Evolutionary conservation across 1,140 invertebrate species (phyloP).

Genomic region (Drosophila kepulauana): DNA sequence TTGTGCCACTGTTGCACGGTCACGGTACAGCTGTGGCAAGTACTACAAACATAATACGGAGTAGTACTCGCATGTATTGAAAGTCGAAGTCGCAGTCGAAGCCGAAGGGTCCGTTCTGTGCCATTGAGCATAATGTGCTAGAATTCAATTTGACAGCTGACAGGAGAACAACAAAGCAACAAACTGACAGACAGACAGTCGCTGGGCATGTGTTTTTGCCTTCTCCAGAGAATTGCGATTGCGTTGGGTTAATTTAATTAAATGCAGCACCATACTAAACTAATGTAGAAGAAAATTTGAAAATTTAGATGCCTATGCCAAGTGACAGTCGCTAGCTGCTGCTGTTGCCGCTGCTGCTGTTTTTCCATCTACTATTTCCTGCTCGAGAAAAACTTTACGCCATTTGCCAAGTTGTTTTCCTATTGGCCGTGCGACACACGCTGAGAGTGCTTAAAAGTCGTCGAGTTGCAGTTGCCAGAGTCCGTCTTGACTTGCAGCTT

Average conservation of each 20-base stretch:
- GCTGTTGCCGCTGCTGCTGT: not conserved
- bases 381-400: slow-evolving; percentile 32
- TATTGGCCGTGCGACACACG: slow-evolving; percentile 56
- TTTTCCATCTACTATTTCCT: slow-evolving; percentile 40
- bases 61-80: slow-evolving; percentile 8
- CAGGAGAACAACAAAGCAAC: slow-evolving; percentile 45
- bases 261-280: slow-evolving; percentile 15
- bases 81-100: not conserved
- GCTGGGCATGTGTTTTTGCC: slow-evolving; percentile 22
- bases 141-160: slow-evolving; percentile 67
- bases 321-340: slow-evolving; percentile 25
- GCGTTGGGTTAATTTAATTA: slow-evolving; percentile 44
- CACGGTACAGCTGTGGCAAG: not conserved
- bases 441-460: slow-evolving; percentile 45
- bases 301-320: slow-evolving; percentile 23
- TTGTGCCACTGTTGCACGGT: not conserved
- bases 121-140: slow-evolving; percentile 43
- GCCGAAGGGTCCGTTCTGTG: slow-evolving; percentile 23
- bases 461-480: slow-evolving; percentile 9
- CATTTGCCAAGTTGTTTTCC: slow-evolving; percentile 39
- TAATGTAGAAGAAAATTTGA: slow-evolving; percentile 27
- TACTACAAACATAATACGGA: not conserved
- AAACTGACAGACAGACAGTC: slow-evolving; percentile 13
- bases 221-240: slow-evolving; percentile 26
- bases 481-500: slow-evolving; percentile 54